phyloP scores from a whole-genome alignment of 2,888 invertebrate genomes.

The Quadriops clusia region DNA sequence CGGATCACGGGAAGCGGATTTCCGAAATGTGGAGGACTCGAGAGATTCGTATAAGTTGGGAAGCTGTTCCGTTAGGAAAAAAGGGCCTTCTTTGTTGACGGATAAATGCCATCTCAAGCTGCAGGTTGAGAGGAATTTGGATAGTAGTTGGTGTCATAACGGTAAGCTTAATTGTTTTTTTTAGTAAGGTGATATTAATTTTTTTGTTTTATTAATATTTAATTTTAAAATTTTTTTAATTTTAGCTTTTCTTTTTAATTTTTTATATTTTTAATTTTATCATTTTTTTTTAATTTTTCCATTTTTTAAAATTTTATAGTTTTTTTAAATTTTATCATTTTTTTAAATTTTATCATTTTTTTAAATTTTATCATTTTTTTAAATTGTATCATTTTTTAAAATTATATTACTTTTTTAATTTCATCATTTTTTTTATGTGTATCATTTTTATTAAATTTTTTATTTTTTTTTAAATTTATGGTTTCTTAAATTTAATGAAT shows the following conservation, averaged over 20 bases:
- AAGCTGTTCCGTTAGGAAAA: conserved; percentile 39
- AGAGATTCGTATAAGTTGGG: conserved; percentile 34
- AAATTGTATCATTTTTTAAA: too few species aligned
- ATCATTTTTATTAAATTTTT: too few species aligned
- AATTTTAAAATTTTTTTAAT: conserved; percentile 1
- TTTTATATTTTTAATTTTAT: too few species aligned
- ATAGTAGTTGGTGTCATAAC: conserved; percentile 38
- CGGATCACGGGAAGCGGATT: conserved; percentile 36
- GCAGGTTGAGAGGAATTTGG: conserved; percentile 72
- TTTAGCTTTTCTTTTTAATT: too few species aligned
- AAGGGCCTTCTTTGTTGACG: conserved; percentile 60
- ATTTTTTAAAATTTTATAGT: too few species aligned
- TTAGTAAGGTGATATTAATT: not conserved
- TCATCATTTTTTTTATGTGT: too few species aligned
- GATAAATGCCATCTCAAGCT: conserved; percentile 73
- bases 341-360: too few species aligned
- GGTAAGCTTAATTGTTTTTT: conserved; percentile 19
- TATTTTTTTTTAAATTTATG: too few species aligned
- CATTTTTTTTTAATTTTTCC: too few species aligned
- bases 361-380: too few species aligned
- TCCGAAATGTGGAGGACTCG: conserved; percentile 24
- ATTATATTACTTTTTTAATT: not conserved
- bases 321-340: too few species aligned
- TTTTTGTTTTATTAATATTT: conserved; percentile 2
- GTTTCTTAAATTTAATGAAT: not conserved